A percentile compares a stretch with the other conserved stretches of the same genome.
Evolutionary conservation across 2,797 vertebrate genomes (phyloP).

Genomic region (Megalops cyprinoides): DNA sequence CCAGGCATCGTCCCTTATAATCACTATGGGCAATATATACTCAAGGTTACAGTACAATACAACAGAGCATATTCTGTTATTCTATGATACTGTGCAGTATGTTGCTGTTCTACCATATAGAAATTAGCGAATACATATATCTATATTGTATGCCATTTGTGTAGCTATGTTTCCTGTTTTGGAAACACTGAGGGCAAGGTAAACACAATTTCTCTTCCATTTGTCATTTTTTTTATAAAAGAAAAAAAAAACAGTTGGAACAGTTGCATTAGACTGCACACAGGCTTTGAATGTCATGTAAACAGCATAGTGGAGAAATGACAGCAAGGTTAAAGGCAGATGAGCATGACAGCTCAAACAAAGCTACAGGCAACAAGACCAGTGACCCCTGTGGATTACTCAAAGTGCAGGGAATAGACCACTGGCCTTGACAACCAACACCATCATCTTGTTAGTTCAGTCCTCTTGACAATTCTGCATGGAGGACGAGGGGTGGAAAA

Average conservation of each 20-base stretch:
- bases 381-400: constrained; percentile 3
- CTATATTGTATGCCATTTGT: background rate
- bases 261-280: background rate
- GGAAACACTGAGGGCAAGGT: background rate
- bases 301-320: constrained; percentile 6
- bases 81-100: no score
- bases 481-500: background rate
- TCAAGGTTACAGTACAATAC: background rate
- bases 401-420: background rate
- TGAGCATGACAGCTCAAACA: constrained; percentile 3
- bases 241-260: background rate
- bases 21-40: no score
- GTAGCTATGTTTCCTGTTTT: background rate
- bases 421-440: background rate
- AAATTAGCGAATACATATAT: no score
- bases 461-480: background rate
- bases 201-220: background rate
- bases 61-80: no score
- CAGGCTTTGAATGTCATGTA: background rate
- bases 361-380: background rate
- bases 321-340: constrained; percentile 17
- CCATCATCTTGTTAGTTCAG: background rate
- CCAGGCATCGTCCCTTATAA: background rate
- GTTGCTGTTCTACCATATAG: no score
- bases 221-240: background rate